Evolutionary conservation across 1,140 invertebrate genomes (phyloP), one percentile per base, ranked within the genome.

Genomic region (Hycleus cichorii): DNA sequence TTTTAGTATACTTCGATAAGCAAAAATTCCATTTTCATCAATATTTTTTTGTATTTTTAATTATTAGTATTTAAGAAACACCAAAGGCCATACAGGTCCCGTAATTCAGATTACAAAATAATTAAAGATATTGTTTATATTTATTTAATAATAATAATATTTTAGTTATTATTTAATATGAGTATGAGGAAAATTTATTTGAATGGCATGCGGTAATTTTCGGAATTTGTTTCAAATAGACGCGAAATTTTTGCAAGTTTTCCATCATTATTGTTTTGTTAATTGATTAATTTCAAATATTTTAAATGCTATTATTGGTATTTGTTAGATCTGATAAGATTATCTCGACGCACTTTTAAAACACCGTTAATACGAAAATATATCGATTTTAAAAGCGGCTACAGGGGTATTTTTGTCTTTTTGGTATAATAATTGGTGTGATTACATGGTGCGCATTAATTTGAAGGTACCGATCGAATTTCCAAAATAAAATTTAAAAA

Each of bases 291-390:
- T 32, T 32, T 32, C 7, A 32, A 32, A 18, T 18, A 18, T 18
- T 47, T 47, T 9, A n/a, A 12, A 47, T 47, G 40, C 11, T 42
- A n/a, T 58, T 64, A 58, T 50, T 56, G 32, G 32, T 58, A 52
- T 51, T 58, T 64, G 52, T 50, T 47, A 12, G 4, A 27, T 18
- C 18, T 18, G 18, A 25, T 49, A 8, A 66, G 68, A 72, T 74
- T 74, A 73, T 73, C 72, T 57, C 70, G 62, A 70, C 70, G 72
- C 72, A 71, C 65, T 69, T 64, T 59, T 57, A 68, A 68, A 69
- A 65, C 58, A 59, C 63, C 47, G 59, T 56, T 53, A 67, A 59
- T 67, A 67, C 47, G 69, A 70, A 70, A 70, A 70, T 69, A 70
- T 64, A 70, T 64, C 32, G 59, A 62, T 65, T 66, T 70, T 59